phyloP scores from a whole-genome alignment of 1,140 invertebrate genomes.

The Rhopalosiphum padi region DNA sequence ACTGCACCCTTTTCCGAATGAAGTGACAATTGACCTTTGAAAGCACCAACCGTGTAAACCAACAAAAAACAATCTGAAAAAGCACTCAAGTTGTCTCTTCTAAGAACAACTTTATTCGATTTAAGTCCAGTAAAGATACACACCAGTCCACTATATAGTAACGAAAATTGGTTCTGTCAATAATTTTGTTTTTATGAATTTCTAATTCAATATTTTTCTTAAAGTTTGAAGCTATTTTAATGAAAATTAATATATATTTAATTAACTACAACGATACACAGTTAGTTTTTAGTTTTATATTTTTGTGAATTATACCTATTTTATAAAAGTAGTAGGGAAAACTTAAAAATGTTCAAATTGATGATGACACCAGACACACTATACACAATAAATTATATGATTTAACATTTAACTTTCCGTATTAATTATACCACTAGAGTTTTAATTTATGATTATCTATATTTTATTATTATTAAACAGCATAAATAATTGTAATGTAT shows the following conservation, averaged over 20 bases:
- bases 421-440: neutral
- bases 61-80: slow-evolving; percentile 26
- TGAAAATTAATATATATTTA: neutral
- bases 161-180: neutral
- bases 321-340: neutral
- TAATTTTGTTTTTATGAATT: neutral
- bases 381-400: neutral
- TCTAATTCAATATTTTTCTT: neutral
- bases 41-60: neutral
- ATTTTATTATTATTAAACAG: neutral
- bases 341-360: neutral
- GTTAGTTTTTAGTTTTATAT: neutral
- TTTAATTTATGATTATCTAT: neutral
- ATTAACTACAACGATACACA: neutral
- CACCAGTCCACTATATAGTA: neutral
- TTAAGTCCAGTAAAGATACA: neutral
- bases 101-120: slow-evolving; percentile 12
- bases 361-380: neutral
- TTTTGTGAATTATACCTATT: neutral
- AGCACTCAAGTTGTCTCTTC: neutral
- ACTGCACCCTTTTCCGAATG: slow-evolving; percentile 40
- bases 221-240: neutral
- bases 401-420: neutral
- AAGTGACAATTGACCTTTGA: slow-evolving; percentile 41
- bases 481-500: neutral